Percentiles rank a stretch among this genome's conserved stretches.
phyloP scores from a whole-genome alignment of 2,113 vertebrate genomes.

The Chloroceryle aenea region DNA sequence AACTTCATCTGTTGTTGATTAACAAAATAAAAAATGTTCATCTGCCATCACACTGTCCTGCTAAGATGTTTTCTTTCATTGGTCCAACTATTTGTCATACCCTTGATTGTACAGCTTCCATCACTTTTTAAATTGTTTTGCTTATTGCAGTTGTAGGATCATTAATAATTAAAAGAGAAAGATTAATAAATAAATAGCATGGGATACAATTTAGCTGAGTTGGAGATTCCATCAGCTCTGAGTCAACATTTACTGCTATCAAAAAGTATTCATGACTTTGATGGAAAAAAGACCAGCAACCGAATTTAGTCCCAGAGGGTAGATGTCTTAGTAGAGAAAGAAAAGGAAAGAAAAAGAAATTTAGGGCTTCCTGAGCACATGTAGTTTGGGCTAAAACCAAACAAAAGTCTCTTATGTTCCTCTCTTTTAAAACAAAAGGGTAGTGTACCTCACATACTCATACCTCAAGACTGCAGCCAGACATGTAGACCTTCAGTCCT shows the following conservation, averaged over 20 bases:
- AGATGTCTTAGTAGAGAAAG: not conserved
- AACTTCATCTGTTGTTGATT: not conserved
- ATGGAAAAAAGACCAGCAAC: not conserved
- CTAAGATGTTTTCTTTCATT: not conserved
- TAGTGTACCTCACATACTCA: not conserved
- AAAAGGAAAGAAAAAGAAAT: not conserved
- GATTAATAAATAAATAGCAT: constrained; percentile 51
- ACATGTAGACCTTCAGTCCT: not conserved
- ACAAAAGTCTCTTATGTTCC: not conserved
- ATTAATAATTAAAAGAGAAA: constrained; percentile 42
- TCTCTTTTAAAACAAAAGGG: not conserved
- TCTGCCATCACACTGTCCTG: not conserved
- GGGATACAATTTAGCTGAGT: not conserved
- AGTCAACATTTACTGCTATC: constrained; percentile 33
- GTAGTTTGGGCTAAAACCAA: not conserved
- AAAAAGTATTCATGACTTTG: constrained; percentile 1
- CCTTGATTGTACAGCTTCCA: not conserved
- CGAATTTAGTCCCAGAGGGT: not conserved
- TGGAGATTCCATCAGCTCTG: constrained; percentile 1
- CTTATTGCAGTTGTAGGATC: not conserved
- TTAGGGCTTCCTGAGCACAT: not conserved
- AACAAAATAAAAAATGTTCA: not conserved
- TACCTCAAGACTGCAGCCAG: not conserved
- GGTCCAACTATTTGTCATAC: not conserved
- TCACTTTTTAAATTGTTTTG: constrained; percentile 25